Percentiles rank a stretch among this genome's conserved stretches.
Conservation (phyloP, 1,140 invertebrate genomes). For the Caerostris extrusa region DNA sequence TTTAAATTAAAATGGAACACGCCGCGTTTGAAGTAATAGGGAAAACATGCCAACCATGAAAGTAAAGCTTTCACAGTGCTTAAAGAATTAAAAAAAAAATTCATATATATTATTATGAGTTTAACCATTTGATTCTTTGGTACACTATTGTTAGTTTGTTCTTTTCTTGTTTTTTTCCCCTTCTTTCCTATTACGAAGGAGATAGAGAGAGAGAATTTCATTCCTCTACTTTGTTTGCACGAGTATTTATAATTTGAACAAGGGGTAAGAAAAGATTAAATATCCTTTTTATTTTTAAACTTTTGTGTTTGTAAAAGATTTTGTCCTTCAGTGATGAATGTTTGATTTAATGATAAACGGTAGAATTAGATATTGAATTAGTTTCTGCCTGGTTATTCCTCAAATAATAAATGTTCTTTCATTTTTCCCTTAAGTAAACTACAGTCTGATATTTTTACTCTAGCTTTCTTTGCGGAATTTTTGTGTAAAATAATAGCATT, state of each 20-base stretch:
- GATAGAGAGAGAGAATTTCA: background rate
- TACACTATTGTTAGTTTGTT: constrained; percentile 3
- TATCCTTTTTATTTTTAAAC: constrained; percentile 16
- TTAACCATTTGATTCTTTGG: constrained; percentile 11
- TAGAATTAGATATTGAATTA: constrained; percentile 18
- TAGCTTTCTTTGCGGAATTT: background rate
- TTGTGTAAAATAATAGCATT: no score
- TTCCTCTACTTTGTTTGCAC: constrained; percentile 37
- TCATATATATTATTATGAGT: background rate
- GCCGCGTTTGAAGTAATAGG: background rate
- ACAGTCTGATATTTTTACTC: background rate
- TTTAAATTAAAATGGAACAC: constrained; percentile 62
- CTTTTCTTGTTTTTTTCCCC: background rate
- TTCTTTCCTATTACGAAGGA: background rate
- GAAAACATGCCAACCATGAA: constrained; percentile 38
- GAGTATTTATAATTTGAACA: constrained; percentile 44
- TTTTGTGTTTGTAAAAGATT: constrained; percentile 44
- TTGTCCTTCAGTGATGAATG: constrained; percentile 21
- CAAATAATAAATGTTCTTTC: background rate
- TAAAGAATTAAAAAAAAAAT: background rate
- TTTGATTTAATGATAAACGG: constrained; percentile 41
- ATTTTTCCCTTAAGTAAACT: background rate
- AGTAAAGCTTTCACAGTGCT: background rate
- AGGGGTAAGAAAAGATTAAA: background rate
- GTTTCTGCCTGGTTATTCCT: background rate